phyloP scores from a whole-genome alignment of 64 coral and sea anemone genomes.

The Trachythela sp. region DNA sequence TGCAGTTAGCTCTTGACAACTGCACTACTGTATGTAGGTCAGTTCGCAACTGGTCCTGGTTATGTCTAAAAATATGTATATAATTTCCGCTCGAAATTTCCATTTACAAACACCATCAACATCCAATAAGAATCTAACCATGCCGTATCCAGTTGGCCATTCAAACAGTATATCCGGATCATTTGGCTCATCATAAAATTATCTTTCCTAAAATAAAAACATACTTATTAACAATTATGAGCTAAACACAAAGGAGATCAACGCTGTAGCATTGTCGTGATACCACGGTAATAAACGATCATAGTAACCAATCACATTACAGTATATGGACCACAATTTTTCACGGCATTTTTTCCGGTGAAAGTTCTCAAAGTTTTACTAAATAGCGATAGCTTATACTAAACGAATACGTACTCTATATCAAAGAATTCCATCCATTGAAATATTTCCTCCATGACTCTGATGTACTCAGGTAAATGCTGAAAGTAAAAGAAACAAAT shows the following conservation, averaged over 20 bases:
- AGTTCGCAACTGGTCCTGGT: no score
- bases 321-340: no score
- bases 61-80: no score
- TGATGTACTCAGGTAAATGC: not conserved
- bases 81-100: no score
- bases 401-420: not conserved
- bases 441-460: conserved; percentile 2
- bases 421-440: conserved; percentile 27
- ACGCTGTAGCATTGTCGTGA: not conserved
- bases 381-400: no score
- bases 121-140: not conserved
- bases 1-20: no score
- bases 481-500: not conserved
- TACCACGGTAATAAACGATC: no score
- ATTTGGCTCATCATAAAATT: conserved; percentile 11
- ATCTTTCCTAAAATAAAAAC: not conserved
- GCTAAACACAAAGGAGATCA: not conserved
- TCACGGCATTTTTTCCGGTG: no score
- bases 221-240: not conserved
- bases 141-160: not conserved
- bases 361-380: no score
- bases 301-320: no score
- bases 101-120: no score
- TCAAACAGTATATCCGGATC: not conserved
- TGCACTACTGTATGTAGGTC: no score